Percentiles rank a stretch among this genome's conserved stretches.
Conservation (phyloP, 2,888 invertebrate species). For the Saturnia pavonia region DNA sequence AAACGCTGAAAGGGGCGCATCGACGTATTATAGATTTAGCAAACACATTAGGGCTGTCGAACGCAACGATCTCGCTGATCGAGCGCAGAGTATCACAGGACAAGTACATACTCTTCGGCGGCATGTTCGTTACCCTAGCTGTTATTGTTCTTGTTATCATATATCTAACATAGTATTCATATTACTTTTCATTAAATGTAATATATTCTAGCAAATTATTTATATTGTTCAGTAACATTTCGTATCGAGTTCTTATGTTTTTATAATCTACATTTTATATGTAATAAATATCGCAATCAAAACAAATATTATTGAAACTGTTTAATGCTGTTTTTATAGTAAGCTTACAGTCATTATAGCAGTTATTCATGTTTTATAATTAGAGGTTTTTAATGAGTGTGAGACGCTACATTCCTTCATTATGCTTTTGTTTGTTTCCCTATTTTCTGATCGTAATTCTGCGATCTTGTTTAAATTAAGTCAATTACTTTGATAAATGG, state of each 20-base stretch:
- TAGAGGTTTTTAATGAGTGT: background rate
- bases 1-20: constrained; percentile 93
- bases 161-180: constrained; percentile 78
- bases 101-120: constrained; percentile 92
- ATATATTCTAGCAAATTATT: background rate
- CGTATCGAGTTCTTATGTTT: background rate
- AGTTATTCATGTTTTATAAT: background rate
- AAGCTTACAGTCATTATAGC: too few relatives aligned
- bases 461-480: background rate
- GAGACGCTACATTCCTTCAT: background rate
- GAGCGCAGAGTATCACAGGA: constrained; percentile 94
- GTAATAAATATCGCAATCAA: too few relatives aligned
- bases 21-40: constrained; percentile 93
- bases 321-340: background rate
- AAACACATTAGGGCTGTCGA: constrained; percentile 95
- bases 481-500: background rate
- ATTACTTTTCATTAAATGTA: background rate
- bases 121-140: constrained; percentile 91
- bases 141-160: constrained; percentile 90
- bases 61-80: constrained; percentile 96
- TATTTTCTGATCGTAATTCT: background rate
- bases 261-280: background rate
- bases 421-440: background rate
- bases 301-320: background rate
- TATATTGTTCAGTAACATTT: background rate